These are phyloP conservation scores for Hydrotaea diabolus DNA, from an alignment of 2,888 invertebrate species.

Conservation along the genomic window DNA sequence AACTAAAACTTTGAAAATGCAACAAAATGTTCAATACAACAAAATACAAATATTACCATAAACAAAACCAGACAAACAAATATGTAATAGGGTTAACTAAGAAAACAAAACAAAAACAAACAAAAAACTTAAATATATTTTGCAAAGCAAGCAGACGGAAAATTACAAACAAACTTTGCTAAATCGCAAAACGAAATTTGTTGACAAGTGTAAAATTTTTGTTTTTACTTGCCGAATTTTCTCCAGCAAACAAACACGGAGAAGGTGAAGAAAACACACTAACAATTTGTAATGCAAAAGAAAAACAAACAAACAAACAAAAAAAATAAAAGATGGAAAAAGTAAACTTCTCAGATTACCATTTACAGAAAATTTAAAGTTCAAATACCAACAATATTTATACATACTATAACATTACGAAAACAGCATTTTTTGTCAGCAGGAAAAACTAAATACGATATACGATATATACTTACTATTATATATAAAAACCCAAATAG, in stretches of 20 bases:
- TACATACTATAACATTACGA: constrained; percentile 46
- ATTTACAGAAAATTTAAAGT: constrained; percentile 66
- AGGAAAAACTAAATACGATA: constrained; percentile 38
- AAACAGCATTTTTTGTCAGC: constrained; percentile 52
- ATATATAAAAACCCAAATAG: constrained; percentile 13
- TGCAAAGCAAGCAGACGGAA: constrained; percentile 43
- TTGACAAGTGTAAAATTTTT: constrained; percentile 9
- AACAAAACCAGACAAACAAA: constrained; percentile 44
- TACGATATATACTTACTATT: constrained; percentile 45
- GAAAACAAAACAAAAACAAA: constrained; percentile 20
- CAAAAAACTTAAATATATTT: constrained; percentile 47
- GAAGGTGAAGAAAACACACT: background rate
- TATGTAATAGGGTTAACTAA: constrained; percentile 52
- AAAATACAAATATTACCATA: constrained; percentile 57
- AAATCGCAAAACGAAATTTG: constrained; percentile 18
- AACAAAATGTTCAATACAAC: constrained; percentile 66
- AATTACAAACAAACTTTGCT: constrained; percentile 41
- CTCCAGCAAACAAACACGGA: background rate
- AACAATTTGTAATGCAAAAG: background rate
- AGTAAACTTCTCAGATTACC: constrained; percentile 66
- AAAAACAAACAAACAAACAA: background rate
- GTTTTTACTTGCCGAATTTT: background rate
- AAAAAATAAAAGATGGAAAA: too few species aligned
- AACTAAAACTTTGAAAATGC: constrained; percentile 67
- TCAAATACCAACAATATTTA: constrained; percentile 67